Conservation (phyloP, 2,797 vertebrate species). For the Acropternis orthonyx region DNA sequence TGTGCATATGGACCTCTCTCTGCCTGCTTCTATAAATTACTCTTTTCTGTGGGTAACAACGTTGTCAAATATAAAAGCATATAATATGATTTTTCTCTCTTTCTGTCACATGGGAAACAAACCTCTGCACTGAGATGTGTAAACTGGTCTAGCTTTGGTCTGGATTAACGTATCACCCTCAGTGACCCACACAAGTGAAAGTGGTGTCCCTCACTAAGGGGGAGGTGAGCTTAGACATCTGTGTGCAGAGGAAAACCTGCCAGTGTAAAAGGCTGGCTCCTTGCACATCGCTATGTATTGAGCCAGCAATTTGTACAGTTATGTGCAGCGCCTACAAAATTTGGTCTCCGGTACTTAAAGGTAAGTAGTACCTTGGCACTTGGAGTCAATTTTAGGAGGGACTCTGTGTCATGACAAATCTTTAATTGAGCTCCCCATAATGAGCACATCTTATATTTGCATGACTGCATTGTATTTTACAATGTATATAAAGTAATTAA, state of each 20-base stretch:
- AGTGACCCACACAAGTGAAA: background rate
- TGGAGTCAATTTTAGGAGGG: background rate
- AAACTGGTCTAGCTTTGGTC: background rate
- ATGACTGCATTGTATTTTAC: background rate
- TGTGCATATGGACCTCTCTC: background rate
- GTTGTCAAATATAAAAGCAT: background rate
- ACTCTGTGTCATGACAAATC: background rate
- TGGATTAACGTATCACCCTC: background rate
- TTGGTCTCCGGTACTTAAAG: background rate
- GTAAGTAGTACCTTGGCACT: background rate
- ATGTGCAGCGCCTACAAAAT: background rate
- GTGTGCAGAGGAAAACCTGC: background rate
- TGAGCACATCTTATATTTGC: background rate
- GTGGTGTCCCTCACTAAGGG: background rate
- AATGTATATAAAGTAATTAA: background rate
- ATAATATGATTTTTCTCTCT: background rate
- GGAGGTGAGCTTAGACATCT: background rate
- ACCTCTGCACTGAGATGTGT: background rate
- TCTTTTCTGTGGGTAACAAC: background rate
- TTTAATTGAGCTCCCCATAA: background rate
- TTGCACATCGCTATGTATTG: too few relatives aligned
- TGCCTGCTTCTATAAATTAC: background rate
- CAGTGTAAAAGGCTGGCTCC: background rate
- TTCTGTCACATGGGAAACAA: background rate
- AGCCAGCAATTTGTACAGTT: background rate